A percentile compares a stretch with the other conserved stretches of the same genome.
These are phyloP conservation scores for Spatulosminthurus flaviceps DNA, from an alignment of 2,888 invertebrate species.

Conservation along the genomic window DNA sequence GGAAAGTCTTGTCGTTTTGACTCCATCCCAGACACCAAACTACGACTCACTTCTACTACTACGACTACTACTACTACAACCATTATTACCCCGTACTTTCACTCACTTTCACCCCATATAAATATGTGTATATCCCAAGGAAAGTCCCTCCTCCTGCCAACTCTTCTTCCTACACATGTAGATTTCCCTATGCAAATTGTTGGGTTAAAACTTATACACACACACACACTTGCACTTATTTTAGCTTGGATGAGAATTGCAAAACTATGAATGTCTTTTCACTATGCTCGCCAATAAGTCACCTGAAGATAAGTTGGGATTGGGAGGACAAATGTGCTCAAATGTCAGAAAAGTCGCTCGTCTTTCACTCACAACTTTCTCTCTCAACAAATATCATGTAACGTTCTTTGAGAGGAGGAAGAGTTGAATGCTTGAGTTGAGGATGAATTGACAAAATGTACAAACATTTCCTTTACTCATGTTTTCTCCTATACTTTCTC, in stretches of 20 bases:
- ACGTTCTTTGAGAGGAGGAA: slow-evolving; percentile 6
- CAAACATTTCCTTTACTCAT: slow-evolving; percentile 27
- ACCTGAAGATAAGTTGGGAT: slow-evolving; percentile 32
- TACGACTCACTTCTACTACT: too few relatives aligned
- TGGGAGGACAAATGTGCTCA: slow-evolving; percentile 30
- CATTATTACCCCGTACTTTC: too few relatives aligned
- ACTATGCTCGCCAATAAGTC: slow-evolving; percentile 13
- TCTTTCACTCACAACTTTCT: slow-evolving; percentile 27
- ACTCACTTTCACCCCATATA: too few relatives aligned
- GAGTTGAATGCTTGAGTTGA: slow-evolving; percentile 19
- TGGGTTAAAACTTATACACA: too few relatives aligned
- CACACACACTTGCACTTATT: too few relatives aligned
- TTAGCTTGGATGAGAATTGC: too few relatives aligned
- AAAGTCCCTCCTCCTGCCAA: too few relatives aligned
- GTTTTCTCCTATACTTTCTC: too few relatives aligned
- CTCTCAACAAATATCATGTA: too few relatives aligned
- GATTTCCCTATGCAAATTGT: background rate
- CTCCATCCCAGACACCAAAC: background rate
- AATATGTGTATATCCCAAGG: too few relatives aligned
- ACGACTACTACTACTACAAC: too few relatives aligned
- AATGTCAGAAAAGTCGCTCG: slow-evolving; percentile 7
- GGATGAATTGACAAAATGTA: slow-evolving; percentile 30
- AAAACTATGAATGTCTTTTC: background rate
- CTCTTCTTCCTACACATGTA: too few relatives aligned
- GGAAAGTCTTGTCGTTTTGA: background rate